Evolutionary conservation across 2,888 invertebrate genomes (phyloP), one percentile per base, ranked within the genome.

Genomic region (Teleogryllus oceanicus): DNA sequence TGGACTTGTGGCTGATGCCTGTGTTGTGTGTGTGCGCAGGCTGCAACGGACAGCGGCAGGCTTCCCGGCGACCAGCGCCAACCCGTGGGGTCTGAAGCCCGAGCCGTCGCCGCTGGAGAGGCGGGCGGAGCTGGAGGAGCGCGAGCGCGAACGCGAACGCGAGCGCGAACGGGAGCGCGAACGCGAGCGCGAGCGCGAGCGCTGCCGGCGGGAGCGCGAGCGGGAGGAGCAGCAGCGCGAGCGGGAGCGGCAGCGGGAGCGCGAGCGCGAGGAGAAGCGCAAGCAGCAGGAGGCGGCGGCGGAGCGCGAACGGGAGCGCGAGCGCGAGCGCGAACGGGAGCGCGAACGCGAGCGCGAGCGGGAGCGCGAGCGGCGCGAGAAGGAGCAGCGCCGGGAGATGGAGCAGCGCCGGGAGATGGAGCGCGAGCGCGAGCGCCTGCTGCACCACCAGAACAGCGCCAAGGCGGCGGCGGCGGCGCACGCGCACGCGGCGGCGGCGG

Each of bases 11-110:
- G 21, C 21, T 37, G 8, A 37, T 8, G 37, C 8, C 0, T 37
- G 37, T 37, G 37, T 5, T 37, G 37, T 37, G 37, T 37, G 37
- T 62, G n/a, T 49, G 21, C 13, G 0, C 82, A 88, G 89, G 82
- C 85, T 92, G 80, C 92, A 91, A 85, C 89, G 92, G 78, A 88
- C 90, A 13, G 89, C 91, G 74, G 87, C 89, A 13, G 89, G 89
- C 49, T 92, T 90, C 84, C 91, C 91, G 13, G 85, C 88, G 84
- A 88, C 91, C 87, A 87, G 88, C 80, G 62, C 82, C 82, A 51
- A 81, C 83, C 89, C 90, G 3, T 93, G 93, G 93, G 88, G 89
- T 49, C 86, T 92, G 77, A 93, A 93, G 85, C 90, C 92, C 0
- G 93, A 93, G 85, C 91, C 92, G 4, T 88, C 89, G 1, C 87